Percentiles rank a stretch among this genome's conserved stretches.
Conservation (phyloP, 2,113 vertebrate genomes). For the Stercorarius parasiticus region DNA sequence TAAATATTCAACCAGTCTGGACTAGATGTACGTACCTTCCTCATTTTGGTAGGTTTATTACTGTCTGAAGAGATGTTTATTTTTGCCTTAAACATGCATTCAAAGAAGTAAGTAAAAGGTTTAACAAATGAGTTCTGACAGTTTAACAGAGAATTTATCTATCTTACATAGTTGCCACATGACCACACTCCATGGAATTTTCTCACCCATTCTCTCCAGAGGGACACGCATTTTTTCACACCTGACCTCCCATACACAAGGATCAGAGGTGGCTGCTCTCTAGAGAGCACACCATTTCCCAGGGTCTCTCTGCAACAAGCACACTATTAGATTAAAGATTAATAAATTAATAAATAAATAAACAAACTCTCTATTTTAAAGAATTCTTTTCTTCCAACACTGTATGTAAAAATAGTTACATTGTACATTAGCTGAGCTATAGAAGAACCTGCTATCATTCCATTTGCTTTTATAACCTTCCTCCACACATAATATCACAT, state of each 20-base stretch:
- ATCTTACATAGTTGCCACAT: background rate
- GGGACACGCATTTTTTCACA: background rate
- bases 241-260: background rate
- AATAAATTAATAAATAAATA: background rate
- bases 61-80: background rate
- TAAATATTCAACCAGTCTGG: background rate
- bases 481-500: background rate
- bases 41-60: background rate
- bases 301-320: background rate
- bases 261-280: background rate
- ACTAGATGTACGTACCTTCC: background rate
- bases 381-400: background rate
- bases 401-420: background rate
- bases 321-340: background rate
- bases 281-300: background rate
- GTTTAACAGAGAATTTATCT: background rate
- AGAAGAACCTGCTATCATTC: background rate
- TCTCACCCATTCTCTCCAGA: background rate
- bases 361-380: background rate
- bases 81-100: background rate
- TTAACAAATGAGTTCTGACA: background rate
- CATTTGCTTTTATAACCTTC: slow-evolving; percentile 48
- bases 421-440: background rate
- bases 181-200: accelerated
- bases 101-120: background rate